Conservation (phyloP, 1,140 invertebrate species). For the Drosophila tropicalis region DNA sequence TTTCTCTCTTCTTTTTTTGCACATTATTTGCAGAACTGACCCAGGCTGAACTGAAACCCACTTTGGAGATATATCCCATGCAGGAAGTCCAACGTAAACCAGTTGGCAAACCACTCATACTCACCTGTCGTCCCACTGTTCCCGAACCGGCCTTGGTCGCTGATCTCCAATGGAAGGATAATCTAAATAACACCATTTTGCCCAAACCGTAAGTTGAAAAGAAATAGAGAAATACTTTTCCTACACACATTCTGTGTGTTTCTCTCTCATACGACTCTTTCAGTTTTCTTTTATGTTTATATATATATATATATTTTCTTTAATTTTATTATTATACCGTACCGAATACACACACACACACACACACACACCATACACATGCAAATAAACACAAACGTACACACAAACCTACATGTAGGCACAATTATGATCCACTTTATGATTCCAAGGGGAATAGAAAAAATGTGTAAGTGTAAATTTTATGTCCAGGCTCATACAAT, state of each 20-base stretch:
- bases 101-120: constrained; percentile 87
- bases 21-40: constrained; percentile 63
- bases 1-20: background rate
- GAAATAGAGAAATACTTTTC: background rate
- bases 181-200: constrained; percentile 86
- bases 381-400: constrained; percentile 22
- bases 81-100: constrained; percentile 87
- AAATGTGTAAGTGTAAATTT: constrained; percentile 67
- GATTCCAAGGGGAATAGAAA: constrained; percentile 83
- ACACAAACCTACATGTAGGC: constrained; percentile 59
- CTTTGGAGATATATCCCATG: constrained; percentile 88
- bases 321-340: constrained; percentile 19
- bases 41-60: constrained; percentile 70
- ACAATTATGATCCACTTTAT: constrained; percentile 82
- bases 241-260: background rate
- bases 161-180: constrained; percentile 89
- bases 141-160: constrained; percentile 86
- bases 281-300: constrained; percentile 2
- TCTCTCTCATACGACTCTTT: background rate
- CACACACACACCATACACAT: constrained; percentile 6
- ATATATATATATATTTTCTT: constrained; percentile 20
- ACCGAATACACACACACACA: constrained; percentile 24
- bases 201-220: constrained; percentile 85
- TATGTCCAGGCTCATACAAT: constrained; percentile 12
- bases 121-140: constrained; percentile 88